Percentiles rank a stretch among this genome's conserved stretches.
These are phyloP conservation scores for Helostoma temminkii DNA, from an alignment of 2,797 vertebrate genomes.

Conservation along the genomic window DNA sequence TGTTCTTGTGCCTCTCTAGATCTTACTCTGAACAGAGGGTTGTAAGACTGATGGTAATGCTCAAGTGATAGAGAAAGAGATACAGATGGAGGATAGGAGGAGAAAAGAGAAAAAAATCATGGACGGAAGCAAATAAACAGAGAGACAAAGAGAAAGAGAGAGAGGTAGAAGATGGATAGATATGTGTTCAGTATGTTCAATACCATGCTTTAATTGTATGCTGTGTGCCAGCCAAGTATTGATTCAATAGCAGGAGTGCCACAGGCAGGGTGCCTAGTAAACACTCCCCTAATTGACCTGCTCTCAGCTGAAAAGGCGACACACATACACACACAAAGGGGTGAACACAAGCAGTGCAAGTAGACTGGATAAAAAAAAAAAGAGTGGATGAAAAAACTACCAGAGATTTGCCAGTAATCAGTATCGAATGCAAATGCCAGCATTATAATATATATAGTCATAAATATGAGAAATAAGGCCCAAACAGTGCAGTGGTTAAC, in stretches of 20 bases:
- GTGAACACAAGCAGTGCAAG: slow-evolving; percentile 2
- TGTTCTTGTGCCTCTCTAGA: slow-evolving; percentile 38
- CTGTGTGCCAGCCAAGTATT: slow-evolving; percentile 66
- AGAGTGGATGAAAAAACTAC: not conserved
- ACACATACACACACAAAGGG: slow-evolving; percentile 20
- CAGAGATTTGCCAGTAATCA: not conserved
- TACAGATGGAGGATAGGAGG: not conserved
- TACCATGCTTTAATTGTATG: slow-evolving; percentile 50
- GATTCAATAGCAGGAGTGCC: slow-evolving; percentile 66
- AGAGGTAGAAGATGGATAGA: slow-evolving; percentile 28
- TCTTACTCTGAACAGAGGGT: slow-evolving; percentile 16
- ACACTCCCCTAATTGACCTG: slow-evolving; percentile 72
- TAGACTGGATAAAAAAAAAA: not conserved
- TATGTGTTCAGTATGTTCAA: slow-evolving; percentile 43
- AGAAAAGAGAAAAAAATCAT: slow-evolving; percentile 7
- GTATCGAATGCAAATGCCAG: no score
- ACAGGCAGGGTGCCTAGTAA: slow-evolving; percentile 67
- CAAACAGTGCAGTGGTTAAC: no score
- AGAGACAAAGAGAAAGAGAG: slow-evolving; percentile 5
- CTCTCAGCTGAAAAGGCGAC: slow-evolving; percentile 42
- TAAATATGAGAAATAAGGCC: not conserved
- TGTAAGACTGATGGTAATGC: slow-evolving; percentile 27
- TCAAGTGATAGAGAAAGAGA: slow-evolving; percentile 17
- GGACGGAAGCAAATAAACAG: not conserved
- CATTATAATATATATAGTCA: no score